Evolutionary conservation across 2,888 invertebrate genomes (phyloP), one percentile per base, ranked within the genome.

Genomic region (Eristalinus aeneus): DNA sequence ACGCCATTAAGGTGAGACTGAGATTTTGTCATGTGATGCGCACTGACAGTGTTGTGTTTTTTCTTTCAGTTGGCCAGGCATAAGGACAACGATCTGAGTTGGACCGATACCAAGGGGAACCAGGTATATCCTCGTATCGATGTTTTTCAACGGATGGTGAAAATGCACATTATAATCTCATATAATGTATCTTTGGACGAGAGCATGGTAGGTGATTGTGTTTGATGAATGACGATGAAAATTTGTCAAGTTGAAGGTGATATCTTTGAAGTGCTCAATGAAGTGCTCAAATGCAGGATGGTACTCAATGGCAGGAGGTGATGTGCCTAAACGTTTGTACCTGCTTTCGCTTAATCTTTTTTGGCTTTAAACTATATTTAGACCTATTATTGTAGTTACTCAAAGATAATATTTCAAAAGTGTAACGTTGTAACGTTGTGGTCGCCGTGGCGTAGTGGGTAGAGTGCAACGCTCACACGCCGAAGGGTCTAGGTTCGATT

Each of bases 141-240:
- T 73, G 92, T 91, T 56, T 92, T 92, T 63, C 91, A 92, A 81
- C 90, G 91, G 82, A 91, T 92, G 75, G 90, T 92, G 31, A 92
- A 91, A 87, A 89, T 91, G 89, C 91, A 92, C 77, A 91, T 92
- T 11, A 91, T 90, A 46, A 83, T 92, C 16, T 89, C 91, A 22
- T 92, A 92, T 73, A 92, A 92, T 88, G 90, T 92, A 0, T 91
- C 92, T 5, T 73, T 92, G 32, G 92, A 92, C 79, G 92, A 92
- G 76, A 91, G 90, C 81, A 91, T 91, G 92, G 92, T 91, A 86
- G 75, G 89, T 67, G 16, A 46, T 16, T 4, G 46, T 5, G n/a
- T 46, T 46, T n/a, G 0, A 46, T 27, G 27, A 27, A 27, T 27
- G 27, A 46, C 6, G 16, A n/a, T 8, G 8, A 46, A 34, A 1